Evolutionary conservation across 2,888 invertebrate genomes (phyloP).

Genomic region (Cynaeus angustus): DNA sequence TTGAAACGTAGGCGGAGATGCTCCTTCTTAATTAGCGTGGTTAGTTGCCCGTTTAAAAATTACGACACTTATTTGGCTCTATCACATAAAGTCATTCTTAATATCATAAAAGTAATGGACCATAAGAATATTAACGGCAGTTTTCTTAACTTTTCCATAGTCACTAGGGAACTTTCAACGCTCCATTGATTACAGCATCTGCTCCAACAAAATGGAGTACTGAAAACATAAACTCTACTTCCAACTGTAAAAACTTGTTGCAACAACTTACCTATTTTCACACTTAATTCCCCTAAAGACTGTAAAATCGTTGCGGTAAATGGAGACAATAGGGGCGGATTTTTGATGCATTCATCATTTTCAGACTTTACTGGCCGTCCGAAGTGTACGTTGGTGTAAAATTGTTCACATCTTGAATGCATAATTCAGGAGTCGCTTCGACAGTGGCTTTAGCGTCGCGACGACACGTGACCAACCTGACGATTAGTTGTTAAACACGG

Average conservation of each 20-base stretch:
- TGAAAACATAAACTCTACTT: slow-evolving; percentile 34
- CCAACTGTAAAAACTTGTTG: slow-evolving; percentile 35
- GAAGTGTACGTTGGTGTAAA: slow-evolving; percentile 44
- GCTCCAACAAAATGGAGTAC: slow-evolving; percentile 23
- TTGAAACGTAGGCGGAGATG: slow-evolving; percentile 3
- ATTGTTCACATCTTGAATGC: slow-evolving; percentile 50
- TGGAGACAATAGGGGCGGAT: slow-evolving; percentile 35
- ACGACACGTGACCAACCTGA: slow-evolving; percentile 56
- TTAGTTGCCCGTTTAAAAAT: slow-evolving; percentile 32
- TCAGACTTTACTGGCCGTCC: slow-evolving; percentile 35
- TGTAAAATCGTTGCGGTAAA: slow-evolving; percentile 22
- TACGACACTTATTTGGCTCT: slow-evolving; percentile 38
- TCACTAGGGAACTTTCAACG: slow-evolving; percentile 43
- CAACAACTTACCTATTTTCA: slow-evolving; percentile 19
- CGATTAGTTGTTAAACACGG: slow-evolving; percentile 53
- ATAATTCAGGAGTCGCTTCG: slow-evolving; percentile 50
- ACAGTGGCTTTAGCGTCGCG: slow-evolving; percentile 54
- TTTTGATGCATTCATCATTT: slow-evolving; percentile 42
- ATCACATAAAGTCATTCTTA: slow-evolving; percentile 45
- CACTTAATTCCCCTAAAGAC: slow-evolving; percentile 31
- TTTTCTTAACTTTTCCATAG: slow-evolving; percentile 44
- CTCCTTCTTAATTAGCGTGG: slow-evolving; percentile 7
- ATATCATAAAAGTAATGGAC: slow-evolving; percentile 44
- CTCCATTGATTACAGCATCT: slow-evolving; percentile 49
- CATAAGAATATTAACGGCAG: slow-evolving; percentile 46